Conservation (phyloP, 2,888 invertebrate species). For the Lasioglossum oenotherae region DNA sequence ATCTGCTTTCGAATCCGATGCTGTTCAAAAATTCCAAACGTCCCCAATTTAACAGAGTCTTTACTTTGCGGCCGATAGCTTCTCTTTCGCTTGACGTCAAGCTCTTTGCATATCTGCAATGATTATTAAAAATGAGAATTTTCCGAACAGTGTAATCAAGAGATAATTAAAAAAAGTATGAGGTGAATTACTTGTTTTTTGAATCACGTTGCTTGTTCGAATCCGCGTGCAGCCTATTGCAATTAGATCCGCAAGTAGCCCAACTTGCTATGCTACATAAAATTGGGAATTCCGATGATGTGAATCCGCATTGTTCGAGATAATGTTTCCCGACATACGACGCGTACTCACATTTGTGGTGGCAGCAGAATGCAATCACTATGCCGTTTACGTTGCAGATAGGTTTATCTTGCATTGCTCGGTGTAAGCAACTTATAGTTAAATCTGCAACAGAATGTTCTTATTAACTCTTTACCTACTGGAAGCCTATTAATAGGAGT, state of each 20-base stretch:
- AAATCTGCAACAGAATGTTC: constrained; percentile 86
- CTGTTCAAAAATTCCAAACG: constrained; percentile 87
- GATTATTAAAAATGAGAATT: background rate
- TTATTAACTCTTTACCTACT: background rate
- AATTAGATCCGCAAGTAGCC: constrained; percentile 93
- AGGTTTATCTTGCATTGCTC: constrained; percentile 80
- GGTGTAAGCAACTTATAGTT: constrained; percentile 89
- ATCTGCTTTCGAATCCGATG: constrained; percentile 86
- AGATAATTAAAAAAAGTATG: background rate
- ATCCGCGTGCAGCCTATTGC: constrained; percentile 85
- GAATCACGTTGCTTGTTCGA: constrained; percentile 58
- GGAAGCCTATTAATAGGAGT: too few species aligned
- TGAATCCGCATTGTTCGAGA: constrained; percentile 86
- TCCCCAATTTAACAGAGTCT: constrained; percentile 92
- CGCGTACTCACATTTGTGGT: constrained; percentile 92
- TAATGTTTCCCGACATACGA: constrained; percentile 89
- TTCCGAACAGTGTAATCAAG: background rate
- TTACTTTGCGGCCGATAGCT: constrained; percentile 90
- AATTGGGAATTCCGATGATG: constrained; percentile 88
- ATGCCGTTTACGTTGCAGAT: constrained; percentile 85
- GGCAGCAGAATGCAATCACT: constrained; percentile 95
- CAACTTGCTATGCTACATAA: constrained; percentile 94
- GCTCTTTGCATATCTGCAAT: background rate
- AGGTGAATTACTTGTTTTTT: constrained; percentile 19
- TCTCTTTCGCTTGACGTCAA: constrained; percentile 84